Base-by-base conservation (phyloP, 2,888 invertebrate species). In the Hirudinaria manillensis region DNA sequence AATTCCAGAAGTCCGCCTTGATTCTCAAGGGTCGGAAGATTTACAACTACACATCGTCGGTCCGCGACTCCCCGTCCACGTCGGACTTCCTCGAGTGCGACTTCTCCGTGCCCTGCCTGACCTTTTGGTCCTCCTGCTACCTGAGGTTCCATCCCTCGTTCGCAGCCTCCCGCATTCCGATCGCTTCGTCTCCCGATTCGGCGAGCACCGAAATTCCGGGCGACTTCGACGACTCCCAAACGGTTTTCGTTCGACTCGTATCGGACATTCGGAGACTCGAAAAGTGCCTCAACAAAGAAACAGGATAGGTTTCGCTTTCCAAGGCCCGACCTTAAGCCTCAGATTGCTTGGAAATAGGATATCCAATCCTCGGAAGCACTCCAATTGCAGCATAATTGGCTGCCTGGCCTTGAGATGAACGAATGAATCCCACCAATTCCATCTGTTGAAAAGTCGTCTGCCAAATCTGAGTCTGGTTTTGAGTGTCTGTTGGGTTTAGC, bases 81-180 rank as follows among this genome's bases (percentile, higher is more conserved):
- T 10, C 36, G 32, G 68, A 68, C 21, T 68, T 68, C 36, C n/a
- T 32, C 21, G 32, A 32, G 29, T 16, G 7, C 10, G n/a, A 36
- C 34, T 73, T 73, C 56, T 65, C 65, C 0, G 6, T 38, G 36
- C 73, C 73, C 6, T 73, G 51, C 32, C 61, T 73, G 16, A 13
- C 16, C 6, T 65, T 73, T 19, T 73, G 73, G 73, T 36, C n/a
- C 27, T 36, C 51, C n/a, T 73, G 73, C 65, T 65, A 65, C 38
- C 27, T 73, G 21, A 2, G 34, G 13, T 61, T 34, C 45, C 73
- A 73, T 55, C 73, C 73, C 32, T 45, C 36, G 36, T 68, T n/a
- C 21, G n/a, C 61, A n/a, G 61, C 1, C 24, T 61, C 29, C 19
- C n/a, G 24, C 61, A 61, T 61, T 24, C 61, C 61, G 61, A 24